Evolutionary conservation across 1,140 invertebrate genomes (phyloP).

Genomic region (Laupala kohalensis): DNA sequence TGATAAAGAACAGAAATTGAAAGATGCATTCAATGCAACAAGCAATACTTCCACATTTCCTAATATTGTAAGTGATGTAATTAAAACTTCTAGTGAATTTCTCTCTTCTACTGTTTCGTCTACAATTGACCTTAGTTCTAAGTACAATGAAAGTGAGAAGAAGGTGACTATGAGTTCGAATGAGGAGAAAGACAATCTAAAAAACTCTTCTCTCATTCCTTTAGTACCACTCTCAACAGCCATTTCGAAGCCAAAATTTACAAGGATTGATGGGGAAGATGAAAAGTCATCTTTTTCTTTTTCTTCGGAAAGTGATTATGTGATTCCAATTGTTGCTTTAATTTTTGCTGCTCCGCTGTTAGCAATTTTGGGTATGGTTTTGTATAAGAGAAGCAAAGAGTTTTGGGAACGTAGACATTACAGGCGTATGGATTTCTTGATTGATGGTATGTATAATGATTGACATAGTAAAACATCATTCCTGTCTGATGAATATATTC

Average conservation of each 20-base stretch:
- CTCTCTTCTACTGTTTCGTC: too few species aligned
- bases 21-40: not conserved
- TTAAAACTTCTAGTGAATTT: too few species aligned
- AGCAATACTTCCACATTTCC: too few species aligned
- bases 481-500: not conserved
- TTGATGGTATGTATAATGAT: conserved; percentile 70
- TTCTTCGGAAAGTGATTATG: conserved; percentile 15
- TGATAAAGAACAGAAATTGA: not conserved
- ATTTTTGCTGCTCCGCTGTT: conserved; percentile 49
- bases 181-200: too few species aligned
- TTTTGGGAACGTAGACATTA: conserved; percentile 66
- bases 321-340: conserved; percentile 49
- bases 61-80: too few species aligned
- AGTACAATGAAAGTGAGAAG: too few species aligned
- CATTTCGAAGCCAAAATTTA: not conserved
- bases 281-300: not conserved
- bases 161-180: too few species aligned
- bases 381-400: conserved; percentile 49
- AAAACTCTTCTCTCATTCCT: too few species aligned
- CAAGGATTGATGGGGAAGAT: not conserved
- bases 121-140: too few species aligned
- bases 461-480: conserved; percentile 20
- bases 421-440: conserved; percentile 61
- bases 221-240: too few species aligned
- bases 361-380: conserved; percentile 39